These are phyloP conservation scores for Corythornis cristatus DNA, from an alignment of 2,113 vertebrate species.

Conservation along the genomic window DNA sequence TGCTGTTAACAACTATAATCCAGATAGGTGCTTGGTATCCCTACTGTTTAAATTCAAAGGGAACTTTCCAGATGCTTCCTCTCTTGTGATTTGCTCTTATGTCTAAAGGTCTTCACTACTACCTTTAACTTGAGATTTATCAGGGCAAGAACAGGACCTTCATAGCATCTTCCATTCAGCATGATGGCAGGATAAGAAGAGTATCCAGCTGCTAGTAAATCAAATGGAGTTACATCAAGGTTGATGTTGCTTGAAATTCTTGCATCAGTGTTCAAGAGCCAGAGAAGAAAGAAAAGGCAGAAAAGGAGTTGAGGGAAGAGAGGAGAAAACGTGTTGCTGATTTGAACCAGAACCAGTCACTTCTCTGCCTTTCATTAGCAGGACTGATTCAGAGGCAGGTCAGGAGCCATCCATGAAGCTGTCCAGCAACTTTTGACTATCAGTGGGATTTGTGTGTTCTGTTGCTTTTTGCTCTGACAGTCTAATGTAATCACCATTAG, in stretches of 20 bases:
- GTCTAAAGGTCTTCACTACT: neutral
- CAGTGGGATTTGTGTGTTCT: neutral
- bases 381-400: neutral
- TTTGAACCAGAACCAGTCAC: neutral
- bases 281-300: neutral
- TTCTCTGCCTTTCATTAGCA: neutral
- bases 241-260: slow-evolving; percentile 70
- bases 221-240: slow-evolving; percentile 54
- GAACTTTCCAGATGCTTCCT: neutral
- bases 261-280: slow-evolving; percentile 50
- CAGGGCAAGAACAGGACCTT: neutral
- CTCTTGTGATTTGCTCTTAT: neutral
- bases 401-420: neutral
- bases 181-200: slow-evolving; percentile 4
- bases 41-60: neutral
- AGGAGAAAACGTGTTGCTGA: neutral
- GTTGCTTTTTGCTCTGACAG: neutral
- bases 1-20: neutral
- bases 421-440: neutral
- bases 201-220: slow-evolving; percentile 64
- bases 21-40: neutral
- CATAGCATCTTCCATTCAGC: slow-evolving; percentile 18
- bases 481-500: neutral
- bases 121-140: slow-evolving; percentile 49
- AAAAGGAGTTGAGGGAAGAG: neutral